These are phyloP conservation scores for Mesocricetus auratus DNA, from an alignment of 2,113 vertebrate genomes.

Conservation along the genomic window DNA sequence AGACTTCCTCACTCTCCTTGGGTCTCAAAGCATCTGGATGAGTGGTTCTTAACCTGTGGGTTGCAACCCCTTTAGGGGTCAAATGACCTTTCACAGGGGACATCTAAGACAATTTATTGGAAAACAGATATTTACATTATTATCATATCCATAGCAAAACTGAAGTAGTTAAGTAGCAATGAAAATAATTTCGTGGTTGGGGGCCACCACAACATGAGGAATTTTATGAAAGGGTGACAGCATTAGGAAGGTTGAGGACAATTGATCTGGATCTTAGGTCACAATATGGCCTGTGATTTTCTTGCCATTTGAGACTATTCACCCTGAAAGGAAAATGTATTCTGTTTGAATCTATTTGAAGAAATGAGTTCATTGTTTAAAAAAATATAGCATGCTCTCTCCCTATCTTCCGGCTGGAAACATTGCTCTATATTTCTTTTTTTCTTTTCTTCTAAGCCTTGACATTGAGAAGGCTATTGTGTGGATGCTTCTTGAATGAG, in stretches of 20 bases:
- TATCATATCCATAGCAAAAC: not conserved
- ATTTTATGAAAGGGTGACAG: not conserved
- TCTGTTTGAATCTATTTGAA: constrained; percentile 39
- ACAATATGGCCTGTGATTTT: not conserved
- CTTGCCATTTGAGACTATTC: not conserved
- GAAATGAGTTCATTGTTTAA: not conserved
- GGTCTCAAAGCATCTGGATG: not conserved
- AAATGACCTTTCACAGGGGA: not conserved
- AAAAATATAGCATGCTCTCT: not conserved
- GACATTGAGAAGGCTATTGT: not conserved
- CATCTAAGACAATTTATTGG: not conserved
- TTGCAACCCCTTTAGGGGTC: not conserved
- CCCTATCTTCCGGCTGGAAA: not conserved
- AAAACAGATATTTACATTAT: not conserved
- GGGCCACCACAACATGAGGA: not conserved
- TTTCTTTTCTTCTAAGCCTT: not conserved
- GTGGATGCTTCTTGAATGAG: not conserved
- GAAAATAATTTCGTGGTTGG: not conserved
- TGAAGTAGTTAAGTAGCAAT: not conserved
- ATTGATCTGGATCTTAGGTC: not conserved
- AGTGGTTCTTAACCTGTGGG: not conserved
- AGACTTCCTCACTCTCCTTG: not conserved
- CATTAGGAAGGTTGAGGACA: not conserved
- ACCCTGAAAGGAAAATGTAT: not conserved
- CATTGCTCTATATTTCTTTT: not conserved